Base-by-base conservation (phyloP, 2,888 invertebrate genomes). In the Lochmaea capreae region DNA sequence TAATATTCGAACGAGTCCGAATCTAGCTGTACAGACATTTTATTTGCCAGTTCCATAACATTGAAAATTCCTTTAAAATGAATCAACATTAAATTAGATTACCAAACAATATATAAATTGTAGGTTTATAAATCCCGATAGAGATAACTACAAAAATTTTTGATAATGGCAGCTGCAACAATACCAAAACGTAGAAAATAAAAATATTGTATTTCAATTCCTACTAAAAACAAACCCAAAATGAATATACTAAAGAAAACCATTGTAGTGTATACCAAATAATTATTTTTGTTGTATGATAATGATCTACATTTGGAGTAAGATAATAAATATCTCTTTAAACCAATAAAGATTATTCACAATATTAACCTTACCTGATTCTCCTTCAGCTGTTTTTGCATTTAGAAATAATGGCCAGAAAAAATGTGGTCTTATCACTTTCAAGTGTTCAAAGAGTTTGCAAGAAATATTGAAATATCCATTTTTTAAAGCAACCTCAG, bases 341-440 rank as follows among this genome's bases (percentile, higher is more conserved):
- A 22, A 22, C 22, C 22, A 22, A 22, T 22, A 22, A 43, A 43
- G 2, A 43, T 43, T 43, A 11, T 11, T 43, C n/a, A 10, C 2
- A 10, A 43, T 43, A 46, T 4, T 12, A 46, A 46, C 11, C 46
- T 14, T 67, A 90, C 90, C 90, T 83, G 86, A 87, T 79, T 92
- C 92, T 0, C 91, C 91, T 70, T 88, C 86, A 26, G 84, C 85
- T 65, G 87, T 87, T 0, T 89, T 88, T 10, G 86, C 87, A 1
- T 89, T 86, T 22, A 91, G 66, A 62, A 93, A 74, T 67, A 92
- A 84, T 0, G 93, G 92, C 93, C 93, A 93, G 82, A 92, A 93
- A 82, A 90, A 93, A 79, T 93, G 92, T 0, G 91, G 88, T 16
- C 91, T 87, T 5, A 91, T 72, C 26, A 70, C 67, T 26, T 71